Conservation (phyloP, 1,140 invertebrate genomes). For the Tetraneura akinire region DNA sequence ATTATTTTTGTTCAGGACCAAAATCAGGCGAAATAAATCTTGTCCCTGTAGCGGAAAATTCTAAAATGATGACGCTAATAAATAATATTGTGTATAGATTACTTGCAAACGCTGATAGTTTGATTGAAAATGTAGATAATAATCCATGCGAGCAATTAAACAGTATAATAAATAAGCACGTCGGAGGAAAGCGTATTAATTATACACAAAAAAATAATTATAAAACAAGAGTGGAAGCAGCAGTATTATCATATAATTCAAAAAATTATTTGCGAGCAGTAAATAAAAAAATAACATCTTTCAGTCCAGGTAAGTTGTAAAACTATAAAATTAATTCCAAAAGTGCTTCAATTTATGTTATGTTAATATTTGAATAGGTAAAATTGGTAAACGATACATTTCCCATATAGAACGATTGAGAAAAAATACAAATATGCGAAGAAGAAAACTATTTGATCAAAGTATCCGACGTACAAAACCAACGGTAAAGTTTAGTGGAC, state of each 20-base stretch:
- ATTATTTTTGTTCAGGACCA: constrained; percentile 1
- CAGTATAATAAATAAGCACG: constrained; percentile 19
- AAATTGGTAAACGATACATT: neutral
- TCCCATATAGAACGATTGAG: neutral
- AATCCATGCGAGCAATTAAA: constrained; percentile 8
- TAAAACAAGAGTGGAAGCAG: constrained; percentile 14
- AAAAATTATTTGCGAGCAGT: constrained; percentile 12
- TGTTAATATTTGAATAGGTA: neutral
- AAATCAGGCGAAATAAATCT: constrained; percentile 8
- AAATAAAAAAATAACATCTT: neutral
- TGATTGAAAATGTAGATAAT: no score
- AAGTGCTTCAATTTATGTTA: neutral
- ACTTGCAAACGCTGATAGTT: constrained; percentile 3
- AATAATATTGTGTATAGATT: neutral
- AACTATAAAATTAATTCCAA: neutral
- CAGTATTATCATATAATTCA: constrained; percentile 1
- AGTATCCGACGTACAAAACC: neutral
- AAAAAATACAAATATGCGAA: neutral
- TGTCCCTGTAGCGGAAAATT: neutral
- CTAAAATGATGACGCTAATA: constrained; percentile 14
- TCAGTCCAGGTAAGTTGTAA: neutral
- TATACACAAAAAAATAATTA: constrained; percentile 29
- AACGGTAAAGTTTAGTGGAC: neutral
- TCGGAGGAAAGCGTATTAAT: constrained; percentile 15
- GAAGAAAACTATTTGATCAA: neutral